These are phyloP conservation scores for Balearica regulorum DNA, from an alignment of 2,797 vertebrate genomes.

Conservation along the genomic window DNA sequence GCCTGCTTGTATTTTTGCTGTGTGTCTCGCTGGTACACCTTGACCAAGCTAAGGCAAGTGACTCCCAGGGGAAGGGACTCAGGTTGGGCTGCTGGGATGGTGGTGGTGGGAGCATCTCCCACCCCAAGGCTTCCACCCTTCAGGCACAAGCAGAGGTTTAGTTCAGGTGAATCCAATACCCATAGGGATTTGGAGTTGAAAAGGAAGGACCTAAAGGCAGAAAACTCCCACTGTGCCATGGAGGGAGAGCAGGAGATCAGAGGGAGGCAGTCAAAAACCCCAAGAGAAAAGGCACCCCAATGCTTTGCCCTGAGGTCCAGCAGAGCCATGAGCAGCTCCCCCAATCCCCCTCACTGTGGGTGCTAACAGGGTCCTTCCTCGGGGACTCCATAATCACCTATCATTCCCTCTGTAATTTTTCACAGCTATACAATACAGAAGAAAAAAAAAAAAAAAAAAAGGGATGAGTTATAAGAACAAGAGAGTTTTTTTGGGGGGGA, in stretches of 20 bases:
- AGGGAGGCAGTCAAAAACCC: neutral
- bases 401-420: neutral
- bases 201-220: neutral
- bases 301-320: neutral
- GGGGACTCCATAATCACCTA: neutral
- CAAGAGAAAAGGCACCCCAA: neutral
- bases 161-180: neutral
- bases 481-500: neutral
- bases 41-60: slow-evolving; percentile 11
- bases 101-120: neutral
- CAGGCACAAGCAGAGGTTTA: neutral
- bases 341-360: accelerated
- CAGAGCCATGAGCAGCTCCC: neutral
- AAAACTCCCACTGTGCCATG: neutral
- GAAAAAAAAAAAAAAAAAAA: neutral
- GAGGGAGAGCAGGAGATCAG: neutral
- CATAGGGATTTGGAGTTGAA: neutral
- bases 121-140: neutral
- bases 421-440: neutral
- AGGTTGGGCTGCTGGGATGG: accelerated
- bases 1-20: slow-evolving; percentile 26
- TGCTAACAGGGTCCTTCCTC: accelerated
- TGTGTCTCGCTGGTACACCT: neutral
- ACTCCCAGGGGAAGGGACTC: neutral
- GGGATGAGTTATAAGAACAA: neutral